phyloP scores from a whole-genome alignment of 2,797 vertebrate genomes.

The Parauchenoglanis punctatus region DNA sequence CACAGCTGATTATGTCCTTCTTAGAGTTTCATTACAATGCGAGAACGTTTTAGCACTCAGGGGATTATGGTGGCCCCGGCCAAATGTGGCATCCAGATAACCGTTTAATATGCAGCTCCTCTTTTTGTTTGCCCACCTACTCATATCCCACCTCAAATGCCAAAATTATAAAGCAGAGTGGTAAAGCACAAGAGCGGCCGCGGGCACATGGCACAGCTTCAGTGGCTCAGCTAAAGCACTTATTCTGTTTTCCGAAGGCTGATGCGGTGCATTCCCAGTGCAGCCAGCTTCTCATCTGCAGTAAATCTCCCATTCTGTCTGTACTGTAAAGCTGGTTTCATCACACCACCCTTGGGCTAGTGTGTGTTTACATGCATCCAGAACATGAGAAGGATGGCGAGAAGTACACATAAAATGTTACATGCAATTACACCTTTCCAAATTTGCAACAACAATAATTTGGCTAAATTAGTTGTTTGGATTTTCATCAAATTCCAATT shows the following conservation, averaged over 20 bases:
- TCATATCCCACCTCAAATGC: slow-evolving; percentile 46
- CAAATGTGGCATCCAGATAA: slow-evolving; percentile 59
- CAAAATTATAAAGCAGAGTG: slow-evolving; percentile 42
- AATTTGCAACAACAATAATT: background rate
- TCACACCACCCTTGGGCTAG: slow-evolving; percentile 27
- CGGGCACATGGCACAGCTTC: slow-evolving; percentile 41
- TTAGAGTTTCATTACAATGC: slow-evolving; percentile 57
- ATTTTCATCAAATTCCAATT: background rate
- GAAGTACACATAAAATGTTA: background rate
- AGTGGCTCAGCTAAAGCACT: slow-evolving; percentile 49
- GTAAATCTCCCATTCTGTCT: slow-evolving; percentile 41
- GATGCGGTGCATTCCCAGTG: slow-evolving; percentile 44
- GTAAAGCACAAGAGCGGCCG: slow-evolving; percentile 7
- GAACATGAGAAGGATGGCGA: background rate
- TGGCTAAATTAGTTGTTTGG: background rate
- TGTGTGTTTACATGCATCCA: slow-evolving; percentile 4
- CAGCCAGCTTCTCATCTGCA: slow-evolving; percentile 37
- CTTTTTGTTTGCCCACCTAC: slow-evolving; percentile 47
- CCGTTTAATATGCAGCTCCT: slow-evolving; percentile 50
- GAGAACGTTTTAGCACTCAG: slow-evolving; percentile 45
- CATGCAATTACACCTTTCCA: background rate
- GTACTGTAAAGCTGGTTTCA: slow-evolving; percentile 6
- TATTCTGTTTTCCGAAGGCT: slow-evolving; percentile 35
- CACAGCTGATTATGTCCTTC: slow-evolving; percentile 51
- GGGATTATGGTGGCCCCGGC: slow-evolving; percentile 52